phyloP scores from a whole-genome alignment of 2,888 invertebrate species.

The Amphimallon solstitiale region DNA sequence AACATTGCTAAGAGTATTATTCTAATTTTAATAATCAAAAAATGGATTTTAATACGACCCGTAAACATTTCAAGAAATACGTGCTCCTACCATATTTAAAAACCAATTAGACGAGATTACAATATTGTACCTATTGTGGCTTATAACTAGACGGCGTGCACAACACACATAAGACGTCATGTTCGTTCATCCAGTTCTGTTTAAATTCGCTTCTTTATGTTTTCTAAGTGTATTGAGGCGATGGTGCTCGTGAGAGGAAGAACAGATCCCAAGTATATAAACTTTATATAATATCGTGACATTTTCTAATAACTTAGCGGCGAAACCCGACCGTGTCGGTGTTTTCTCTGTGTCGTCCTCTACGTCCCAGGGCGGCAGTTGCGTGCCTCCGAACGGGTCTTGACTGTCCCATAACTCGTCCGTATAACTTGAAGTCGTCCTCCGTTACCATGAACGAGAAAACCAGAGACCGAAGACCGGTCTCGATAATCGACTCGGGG shows the following conservation, averaged over 20 bases:
- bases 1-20: conserved; percentile 7
- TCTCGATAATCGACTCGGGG: conserved; percentile 48
- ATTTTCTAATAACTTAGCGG: conserved; percentile 51
- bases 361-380: conserved; percentile 53
- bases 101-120: background rate
- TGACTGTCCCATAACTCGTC: conserved; percentile 48
- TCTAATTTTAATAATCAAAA: conserved; percentile 14
- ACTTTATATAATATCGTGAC: conserved; percentile 49
- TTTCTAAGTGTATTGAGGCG: conserved; percentile 7
- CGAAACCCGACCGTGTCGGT: conserved; percentile 38
- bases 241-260: conserved; percentile 16
- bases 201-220: conserved; percentile 18
- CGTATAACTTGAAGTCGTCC: conserved; percentile 12
- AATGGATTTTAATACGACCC: background rate
- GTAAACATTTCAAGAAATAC: conserved; percentile 6
- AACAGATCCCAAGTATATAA: conserved; percentile 32
- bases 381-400: conserved; percentile 51
- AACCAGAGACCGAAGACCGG: conserved; percentile 29
- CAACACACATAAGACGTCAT: background rate
- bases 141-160: background rate
- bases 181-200: conserved; percentile 14
- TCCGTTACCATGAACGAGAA: conserved; percentile 40
- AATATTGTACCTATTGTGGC: background rate
- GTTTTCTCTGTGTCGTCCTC: conserved; percentile 35
- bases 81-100: background rate